Evolutionary conservation across 2,888 invertebrate genomes (phyloP), one percentile per base, ranked within the genome.

Genomic region (Spisula solida): DNA sequence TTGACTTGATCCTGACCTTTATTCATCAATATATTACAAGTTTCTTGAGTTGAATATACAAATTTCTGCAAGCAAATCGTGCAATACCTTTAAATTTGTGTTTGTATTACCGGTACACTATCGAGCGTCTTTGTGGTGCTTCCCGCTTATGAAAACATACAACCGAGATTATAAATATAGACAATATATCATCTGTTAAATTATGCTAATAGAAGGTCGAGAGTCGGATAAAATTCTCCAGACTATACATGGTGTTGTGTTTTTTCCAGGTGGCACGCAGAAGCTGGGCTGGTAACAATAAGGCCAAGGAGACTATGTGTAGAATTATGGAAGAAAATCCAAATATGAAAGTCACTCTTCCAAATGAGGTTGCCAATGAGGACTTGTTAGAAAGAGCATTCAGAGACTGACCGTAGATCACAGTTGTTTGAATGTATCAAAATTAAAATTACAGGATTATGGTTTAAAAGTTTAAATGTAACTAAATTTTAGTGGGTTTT

Each of bases 251-350:
- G 18, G 4, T 75, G 12, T 18, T 75, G 5, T 25, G 16, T 16
- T 55, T 0, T 20, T 84, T 86, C 18, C 29, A 97, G 97, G 96
- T 97, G 48, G 96, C 97, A 1, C 94, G 97, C 80, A 95, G 97
- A 10, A 97, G 97, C 60, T 97, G 97, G 97, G 96, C 97, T 14
- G 97, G 97, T 4, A 97, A 97, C 94, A 92, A 92, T 16, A 97
- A 97, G 88, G 97, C 97, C 1, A 94, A 96, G 88, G 97, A 97
- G 88, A 97, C 97, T 0, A 97, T 97, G 55, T 93, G 95, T 81
- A 95, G 96, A 83, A 97, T 97, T 34, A 97, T 97, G 97, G 93
- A 96, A 41, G 93, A 95, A 20, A 96, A 97, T 90, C 94, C 95
- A 1, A 95, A 95, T n/a, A 96, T 97, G 78, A 95, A 96, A 92